These are phyloP conservation scores for Austrofundulus limnaeus DNA, from an alignment of 2,113 vertebrate species.

Conservation along the genomic window DNA sequence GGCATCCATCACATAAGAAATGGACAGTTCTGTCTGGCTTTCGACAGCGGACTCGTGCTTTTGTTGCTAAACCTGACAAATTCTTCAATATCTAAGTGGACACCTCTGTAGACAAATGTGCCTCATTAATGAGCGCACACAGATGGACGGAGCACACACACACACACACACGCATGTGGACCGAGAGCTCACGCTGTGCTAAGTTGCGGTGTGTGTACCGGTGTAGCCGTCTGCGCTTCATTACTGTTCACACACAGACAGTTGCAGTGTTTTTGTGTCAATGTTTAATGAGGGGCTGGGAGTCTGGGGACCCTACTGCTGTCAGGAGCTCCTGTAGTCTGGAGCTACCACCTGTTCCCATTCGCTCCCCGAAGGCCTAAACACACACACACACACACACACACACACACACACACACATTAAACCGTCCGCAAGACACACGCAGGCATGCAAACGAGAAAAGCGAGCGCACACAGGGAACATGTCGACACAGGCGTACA, in stretches of 20 bases:
- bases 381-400: slow-evolving; percentile 47
- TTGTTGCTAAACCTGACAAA: slow-evolving; percentile 66
- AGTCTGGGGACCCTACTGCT: slow-evolving; percentile 78
- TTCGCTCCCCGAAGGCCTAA: slow-evolving; percentile 63
- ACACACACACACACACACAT: slow-evolving; percentile 44
- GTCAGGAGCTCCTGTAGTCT: slow-evolving; percentile 79
- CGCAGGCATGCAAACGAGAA: slow-evolving; percentile 53
- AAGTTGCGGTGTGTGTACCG: slow-evolving; percentile 62
- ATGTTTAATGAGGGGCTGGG: slow-evolving; percentile 80
- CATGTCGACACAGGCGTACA: slow-evolving; percentile 48
- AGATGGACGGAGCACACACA: slow-evolving; percentile 55
- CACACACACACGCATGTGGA: slow-evolving; percentile 3
- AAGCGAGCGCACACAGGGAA: slow-evolving; percentile 33
- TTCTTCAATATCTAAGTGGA: slow-evolving; percentile 68
- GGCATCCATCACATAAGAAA: slow-evolving; percentile 66
- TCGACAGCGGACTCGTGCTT: slow-evolving; percentile 59
- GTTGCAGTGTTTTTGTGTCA: slow-evolving; percentile 80
- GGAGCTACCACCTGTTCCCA: slow-evolving; percentile 77
- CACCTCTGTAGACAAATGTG: slow-evolving; percentile 69
- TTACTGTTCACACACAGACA: slow-evolving; percentile 77
- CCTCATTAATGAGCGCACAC: slow-evolving; percentile 67
- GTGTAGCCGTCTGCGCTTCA: slow-evolving; percentile 69
- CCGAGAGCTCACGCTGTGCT: slow-evolving; percentile 59
- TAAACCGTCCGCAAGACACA: slow-evolving; percentile 37
- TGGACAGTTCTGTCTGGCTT: slow-evolving; percentile 61